phyloP scores from a whole-genome alignment of 2,888 invertebrate genomes.

The Labia minor region DNA sequence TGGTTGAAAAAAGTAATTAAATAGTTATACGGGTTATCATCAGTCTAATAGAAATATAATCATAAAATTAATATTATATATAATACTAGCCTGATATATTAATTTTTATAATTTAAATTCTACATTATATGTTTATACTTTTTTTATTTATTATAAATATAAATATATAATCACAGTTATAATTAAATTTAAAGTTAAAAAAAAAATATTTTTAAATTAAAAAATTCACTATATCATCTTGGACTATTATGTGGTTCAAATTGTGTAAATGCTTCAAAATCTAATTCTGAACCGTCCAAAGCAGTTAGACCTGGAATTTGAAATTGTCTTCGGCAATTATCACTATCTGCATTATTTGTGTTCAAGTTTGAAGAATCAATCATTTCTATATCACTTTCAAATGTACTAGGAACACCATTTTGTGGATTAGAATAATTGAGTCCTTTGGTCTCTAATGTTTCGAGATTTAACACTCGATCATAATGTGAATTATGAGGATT shows the following conservation, averaged over 20 bases:
- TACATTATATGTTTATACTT: too few relatives aligned
- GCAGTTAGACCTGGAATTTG: neutral
- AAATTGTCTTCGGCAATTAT: neutral
- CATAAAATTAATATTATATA: too few relatives aligned
- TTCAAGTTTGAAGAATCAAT: neutral
- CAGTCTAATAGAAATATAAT: too few relatives aligned
- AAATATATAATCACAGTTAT: too few relatives aligned
- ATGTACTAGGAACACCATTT: neutral
- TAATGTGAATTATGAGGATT: neutral
- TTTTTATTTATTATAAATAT: too few relatives aligned
- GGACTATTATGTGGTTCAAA: neutral
- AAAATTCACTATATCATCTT: neutral
- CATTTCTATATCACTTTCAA: conserved; percentile 6
- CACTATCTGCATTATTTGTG: neutral
- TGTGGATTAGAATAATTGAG: neutral
- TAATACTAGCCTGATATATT: too few relatives aligned
- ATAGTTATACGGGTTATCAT: too few relatives aligned
- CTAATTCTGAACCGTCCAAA: neutral
- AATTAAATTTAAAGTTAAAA: too few relatives aligned
- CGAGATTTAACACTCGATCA: neutral
- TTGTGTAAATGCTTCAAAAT: conserved; percentile 1
- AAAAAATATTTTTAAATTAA: too few relatives aligned
- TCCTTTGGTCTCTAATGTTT: neutral
- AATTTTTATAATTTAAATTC: too few relatives aligned
- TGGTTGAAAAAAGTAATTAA: too few relatives aligned